phyloP scores from a whole-genome alignment of 1,140 invertebrate genomes.

The Lamellibrachia luymesi region DNA sequence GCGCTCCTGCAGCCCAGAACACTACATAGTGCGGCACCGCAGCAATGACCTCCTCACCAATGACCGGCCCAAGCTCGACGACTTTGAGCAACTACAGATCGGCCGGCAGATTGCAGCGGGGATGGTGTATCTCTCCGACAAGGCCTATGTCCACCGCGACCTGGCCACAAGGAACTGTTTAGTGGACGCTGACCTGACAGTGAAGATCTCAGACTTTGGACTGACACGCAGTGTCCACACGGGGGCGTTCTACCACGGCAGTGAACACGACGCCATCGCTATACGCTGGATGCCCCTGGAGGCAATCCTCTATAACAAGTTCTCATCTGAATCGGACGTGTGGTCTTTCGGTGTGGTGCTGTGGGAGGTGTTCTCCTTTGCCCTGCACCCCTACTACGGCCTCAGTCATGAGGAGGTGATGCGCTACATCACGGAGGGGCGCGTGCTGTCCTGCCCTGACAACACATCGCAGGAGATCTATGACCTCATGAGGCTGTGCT shows the following conservation, averaged over 20 bases:
- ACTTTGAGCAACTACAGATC: conserved; percentile 78
- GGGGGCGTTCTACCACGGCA: conserved; percentile 67
- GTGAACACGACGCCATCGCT: conserved; percentile 60
- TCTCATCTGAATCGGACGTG: conserved; percentile 95
- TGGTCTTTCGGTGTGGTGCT: conserved; percentile 97
- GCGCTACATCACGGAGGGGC: conserved; percentile 88
- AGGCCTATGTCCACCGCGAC: conserved; percentile 35
- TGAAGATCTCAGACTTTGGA: conserved; percentile 89
- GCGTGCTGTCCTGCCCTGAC: conserved; percentile 89
- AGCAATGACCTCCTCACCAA: neutral
- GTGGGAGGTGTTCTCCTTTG: conserved; percentile 98
- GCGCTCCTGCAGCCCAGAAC: conserved; percentile 83
- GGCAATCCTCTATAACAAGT: conserved; percentile 92
- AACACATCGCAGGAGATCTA: conserved; percentile 88
- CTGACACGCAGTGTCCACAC: conserved; percentile 83
- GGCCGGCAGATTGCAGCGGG: conserved; percentile 88
- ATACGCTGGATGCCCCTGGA: conserved; percentile 91
- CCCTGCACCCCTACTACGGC: conserved; percentile 89
- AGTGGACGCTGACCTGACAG: conserved; percentile 77
- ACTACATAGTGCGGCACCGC: conserved; percentile 39
- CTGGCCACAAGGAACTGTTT: conserved; percentile 28
- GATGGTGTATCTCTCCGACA: conserved; percentile 87
- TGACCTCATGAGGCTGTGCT: conserved; percentile 89
- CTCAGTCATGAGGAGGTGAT: conserved; percentile 96
- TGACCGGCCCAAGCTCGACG: conserved; percentile 65